Percentiles rank a stretch among this genome's conserved stretches.
Evolutionary conservation across 2,888 invertebrate species (phyloP).

Genomic region (Ptilodon capucinus): DNA sequence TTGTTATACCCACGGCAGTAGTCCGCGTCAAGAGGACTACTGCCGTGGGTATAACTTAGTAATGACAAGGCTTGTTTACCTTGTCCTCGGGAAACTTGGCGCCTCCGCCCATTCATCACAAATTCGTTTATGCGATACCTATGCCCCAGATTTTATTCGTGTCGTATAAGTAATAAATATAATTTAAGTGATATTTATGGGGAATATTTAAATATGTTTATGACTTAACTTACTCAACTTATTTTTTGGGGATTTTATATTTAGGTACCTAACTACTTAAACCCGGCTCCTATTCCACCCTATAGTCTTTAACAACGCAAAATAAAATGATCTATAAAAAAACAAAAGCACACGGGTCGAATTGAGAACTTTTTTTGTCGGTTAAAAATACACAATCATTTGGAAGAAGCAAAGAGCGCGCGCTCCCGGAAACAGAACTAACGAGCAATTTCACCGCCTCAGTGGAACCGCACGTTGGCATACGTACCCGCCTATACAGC

Average conservation of each 20-base stretch:
- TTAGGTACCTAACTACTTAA: no score
- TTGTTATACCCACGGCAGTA: no score
- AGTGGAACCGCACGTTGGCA: constrained; percentile 34
- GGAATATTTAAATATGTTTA: no score
- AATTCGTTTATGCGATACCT: constrained; percentile 52
- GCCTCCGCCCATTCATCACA: constrained; percentile 46
- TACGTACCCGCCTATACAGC: neutral
- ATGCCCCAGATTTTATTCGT: constrained; percentile 47
- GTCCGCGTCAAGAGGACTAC: no score
- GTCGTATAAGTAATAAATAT: constrained; percentile 31
- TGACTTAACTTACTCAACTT: no score
- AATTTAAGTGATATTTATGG: constrained; percentile 15
- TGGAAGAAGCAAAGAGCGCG: constrained; percentile 30
- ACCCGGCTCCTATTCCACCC: no score
- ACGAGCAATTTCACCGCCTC: constrained; percentile 53
- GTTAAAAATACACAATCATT: constrained; percentile 16
- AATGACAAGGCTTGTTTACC: constrained; percentile 36
- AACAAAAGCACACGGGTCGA: no score
- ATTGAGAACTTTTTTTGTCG: no score
- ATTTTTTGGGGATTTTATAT: no score
- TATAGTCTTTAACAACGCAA: no score
- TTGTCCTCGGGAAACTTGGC: constrained; percentile 50
- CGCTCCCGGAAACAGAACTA: constrained; percentile 51
- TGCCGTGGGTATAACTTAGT: constrained; percentile 15
- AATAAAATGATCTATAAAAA: no score